Base-by-base conservation (phyloP, 2,888 invertebrate species). In the Nomada flava region DNA sequence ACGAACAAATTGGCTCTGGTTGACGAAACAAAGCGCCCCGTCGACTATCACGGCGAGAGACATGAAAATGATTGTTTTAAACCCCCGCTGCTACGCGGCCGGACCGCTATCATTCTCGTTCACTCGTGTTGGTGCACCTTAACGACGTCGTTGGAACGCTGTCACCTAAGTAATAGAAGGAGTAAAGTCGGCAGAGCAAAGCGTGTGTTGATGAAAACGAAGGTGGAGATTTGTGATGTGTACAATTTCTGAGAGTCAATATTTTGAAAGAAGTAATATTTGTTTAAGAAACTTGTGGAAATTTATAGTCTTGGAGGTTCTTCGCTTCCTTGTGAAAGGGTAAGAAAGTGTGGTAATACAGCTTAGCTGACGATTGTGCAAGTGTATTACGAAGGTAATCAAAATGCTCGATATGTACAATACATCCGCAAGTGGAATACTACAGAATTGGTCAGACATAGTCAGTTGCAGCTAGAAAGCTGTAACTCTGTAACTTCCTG, bases 1-100 rank as follows among this genome's bases (percentile, higher is more conserved):
- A 88, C 85, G 84, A 88, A 90, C 90, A 90, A 91, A 91, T 91
- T 91, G 89, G 90, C 89, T 89, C 88, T 86, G 89, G 89, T 91
- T 90, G 90, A 91, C 88, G 86, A 90, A 90, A 91, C 90, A 91
- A 91, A 89, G 89, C 90, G 73, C 84, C 86, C 83, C 82, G 76
- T 75, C 71, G 85, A 74, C 85, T 64, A 64, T 65, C 72, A 68
- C 69, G 59, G 52, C 63, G 73, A 76, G 70, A 76, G 79, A 71
- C 76, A 82, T 60, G 73, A 73, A 75, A 84, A 79, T 73, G 84
- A 82, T 87, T 84, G 84, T 85, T 81, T 85, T 76, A 85, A 81
- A 81, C 76, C 88, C 88, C 88, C 90, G 53, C 82, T 62, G 90
- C 85, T 81, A 87, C 82, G 81, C 76, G 75, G 83, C 76, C 57